These are phyloP conservation scores for Acanthosepion pharaonis DNA, from an alignment of 2,888 invertebrate species.

Conservation along the genomic window DNA sequence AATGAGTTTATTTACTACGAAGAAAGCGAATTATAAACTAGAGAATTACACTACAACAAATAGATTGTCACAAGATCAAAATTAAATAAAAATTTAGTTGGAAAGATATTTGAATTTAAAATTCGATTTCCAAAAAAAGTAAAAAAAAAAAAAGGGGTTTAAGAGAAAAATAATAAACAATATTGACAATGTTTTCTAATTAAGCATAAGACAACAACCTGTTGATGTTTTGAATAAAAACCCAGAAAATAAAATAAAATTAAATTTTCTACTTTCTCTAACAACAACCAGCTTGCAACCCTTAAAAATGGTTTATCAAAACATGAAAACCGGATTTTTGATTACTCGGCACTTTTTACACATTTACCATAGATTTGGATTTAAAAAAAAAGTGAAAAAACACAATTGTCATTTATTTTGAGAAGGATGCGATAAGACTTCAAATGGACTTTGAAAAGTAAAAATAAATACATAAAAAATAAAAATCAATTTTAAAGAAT, in stretches of 20 bases:
- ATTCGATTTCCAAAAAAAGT: no score
- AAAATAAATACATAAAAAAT: background rate
- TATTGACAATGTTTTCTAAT: no score
- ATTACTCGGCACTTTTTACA: conserved; percentile 2
- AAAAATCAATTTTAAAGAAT: background rate
- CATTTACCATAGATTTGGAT: background rate
- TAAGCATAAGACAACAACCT: background rate
- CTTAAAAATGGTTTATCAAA: background rate
- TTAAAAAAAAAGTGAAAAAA: background rate
- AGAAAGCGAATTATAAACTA: no score
- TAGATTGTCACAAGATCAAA: no score
- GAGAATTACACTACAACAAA: no score
- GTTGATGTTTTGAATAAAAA: background rate
- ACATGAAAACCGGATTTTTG: background rate
- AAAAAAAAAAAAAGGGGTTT: no score
- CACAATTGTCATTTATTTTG: background rate
- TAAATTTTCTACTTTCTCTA: background rate
- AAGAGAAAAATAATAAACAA: no score
- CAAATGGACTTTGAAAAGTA: background rate
- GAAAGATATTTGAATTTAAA: no score
- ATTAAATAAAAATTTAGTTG: no score
- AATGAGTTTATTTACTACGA: no score
- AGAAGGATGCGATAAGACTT: background rate
- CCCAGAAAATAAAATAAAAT: background rate
- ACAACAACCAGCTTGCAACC: background rate